Percentiles rank a stretch among this genome's conserved stretches.
phyloP scores from a whole-genome alignment of 2,797 vertebrate genomes.

The Hephaestus fuliginosus region DNA sequence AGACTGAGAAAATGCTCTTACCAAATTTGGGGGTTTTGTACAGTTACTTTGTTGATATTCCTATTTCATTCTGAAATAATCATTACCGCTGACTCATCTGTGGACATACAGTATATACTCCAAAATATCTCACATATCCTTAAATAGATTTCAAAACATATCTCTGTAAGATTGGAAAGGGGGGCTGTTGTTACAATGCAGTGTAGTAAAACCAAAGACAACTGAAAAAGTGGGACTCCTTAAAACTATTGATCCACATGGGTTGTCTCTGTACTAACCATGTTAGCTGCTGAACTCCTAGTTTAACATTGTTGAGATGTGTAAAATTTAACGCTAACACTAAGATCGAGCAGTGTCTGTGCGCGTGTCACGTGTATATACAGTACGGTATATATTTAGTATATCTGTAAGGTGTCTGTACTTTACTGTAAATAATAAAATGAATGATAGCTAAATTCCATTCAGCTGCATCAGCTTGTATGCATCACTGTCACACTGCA shows the following conservation, averaged over 20 bases:
- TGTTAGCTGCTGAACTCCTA: neutral
- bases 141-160: neutral
- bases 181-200: neutral
- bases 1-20: conserved; percentile 20
- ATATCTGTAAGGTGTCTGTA: too few relatives aligned
- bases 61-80: neutral
- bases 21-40: neutral
- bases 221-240: neutral
- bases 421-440: neutral
- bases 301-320: neutral
- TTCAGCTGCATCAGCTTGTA: neutral
- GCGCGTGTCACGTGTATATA: too few relatives aligned
- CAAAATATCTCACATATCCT: neutral
- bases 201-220: neutral
- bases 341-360: neutral
- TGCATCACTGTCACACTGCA: neutral
- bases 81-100: neutral
- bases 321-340: neutral
- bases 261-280: neutral
- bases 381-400: too few relatives aligned
- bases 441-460: neutral
- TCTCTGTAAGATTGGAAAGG: neutral
- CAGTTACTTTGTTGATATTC: neutral
- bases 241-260: neutral
- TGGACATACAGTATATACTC: neutral